Conservation (phyloP, 2,888 invertebrate genomes). For the Lamellibrachia columna region DNA sequence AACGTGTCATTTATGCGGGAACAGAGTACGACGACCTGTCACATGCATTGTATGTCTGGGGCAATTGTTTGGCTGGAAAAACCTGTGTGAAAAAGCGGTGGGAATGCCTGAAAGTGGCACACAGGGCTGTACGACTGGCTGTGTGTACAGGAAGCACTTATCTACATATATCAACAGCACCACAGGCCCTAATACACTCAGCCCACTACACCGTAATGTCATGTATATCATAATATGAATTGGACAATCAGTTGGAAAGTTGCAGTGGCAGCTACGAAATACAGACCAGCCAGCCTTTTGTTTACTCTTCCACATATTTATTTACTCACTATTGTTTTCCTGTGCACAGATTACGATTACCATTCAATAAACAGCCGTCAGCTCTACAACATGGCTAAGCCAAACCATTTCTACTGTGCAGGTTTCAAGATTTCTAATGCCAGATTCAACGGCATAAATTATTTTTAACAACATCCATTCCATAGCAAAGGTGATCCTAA, state of each 20-base stretch:
- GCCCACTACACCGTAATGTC: background rate
- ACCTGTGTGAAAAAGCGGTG: background rate
- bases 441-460: too few species aligned
- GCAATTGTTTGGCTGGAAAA: background rate
- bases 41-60: background rate
- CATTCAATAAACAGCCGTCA: background rate
- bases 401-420: background rate
- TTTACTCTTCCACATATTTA: background rate
- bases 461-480: too few species aligned
- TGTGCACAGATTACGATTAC: background rate
- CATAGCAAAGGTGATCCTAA: background rate
- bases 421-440: background rate
- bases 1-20: background rate
- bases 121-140: background rate
- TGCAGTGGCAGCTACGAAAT: background rate
- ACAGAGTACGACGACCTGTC: background rate
- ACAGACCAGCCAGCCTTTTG: background rate
- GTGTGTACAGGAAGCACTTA: constrained; percentile 7
- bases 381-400: background rate
- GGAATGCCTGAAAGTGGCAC: background rate
- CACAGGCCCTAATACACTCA: background rate
- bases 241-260: background rate
- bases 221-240: background rate
- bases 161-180: background rate
- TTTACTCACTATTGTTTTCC: background rate